phyloP scores from a whole-genome alignment of 2,113 vertebrate genomes.

The Nothobranchius kuhntae region DNA sequence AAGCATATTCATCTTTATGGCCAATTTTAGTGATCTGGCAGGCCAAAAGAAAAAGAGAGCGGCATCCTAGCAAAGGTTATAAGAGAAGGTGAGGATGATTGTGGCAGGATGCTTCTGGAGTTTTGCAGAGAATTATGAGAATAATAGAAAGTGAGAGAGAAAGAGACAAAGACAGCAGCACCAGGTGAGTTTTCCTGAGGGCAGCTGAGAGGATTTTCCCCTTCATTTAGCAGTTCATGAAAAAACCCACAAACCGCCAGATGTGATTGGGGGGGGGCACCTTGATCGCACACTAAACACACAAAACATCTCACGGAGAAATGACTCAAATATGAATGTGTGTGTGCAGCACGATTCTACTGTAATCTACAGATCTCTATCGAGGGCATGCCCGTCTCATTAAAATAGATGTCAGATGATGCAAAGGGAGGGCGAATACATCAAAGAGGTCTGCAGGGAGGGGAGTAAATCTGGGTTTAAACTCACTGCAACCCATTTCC shows the following conservation, averaged over 20 bases:
- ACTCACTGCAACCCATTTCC: constrained; percentile 16
- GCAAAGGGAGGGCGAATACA: constrained; percentile 53
- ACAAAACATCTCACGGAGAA: constrained; percentile 23
- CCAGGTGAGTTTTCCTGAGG: constrained; percentile 64
- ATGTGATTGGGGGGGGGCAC: constrained; percentile 65
- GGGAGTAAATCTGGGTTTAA: constrained; percentile 54
- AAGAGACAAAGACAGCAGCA: constrained; percentile 34
- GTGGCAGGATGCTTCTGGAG: constrained; percentile 2
- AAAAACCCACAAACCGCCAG: constrained; percentile 66
- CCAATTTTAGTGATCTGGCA: constrained; percentile 8
- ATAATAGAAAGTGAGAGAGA: constrained; percentile 23
- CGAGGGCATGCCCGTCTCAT: constrained; percentile 51
- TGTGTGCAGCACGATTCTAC: constrained; percentile 44
- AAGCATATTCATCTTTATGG: constrained; percentile 13
- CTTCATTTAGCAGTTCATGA: constrained; percentile 70
- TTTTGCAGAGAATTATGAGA: constrained; percentile 17
- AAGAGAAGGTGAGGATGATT: neutral
- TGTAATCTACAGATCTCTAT: constrained; percentile 61
- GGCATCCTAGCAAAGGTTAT: constrained; percentile 1
- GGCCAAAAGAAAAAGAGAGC: neutral
- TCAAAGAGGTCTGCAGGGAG: constrained; percentile 54
- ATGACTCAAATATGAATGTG: constrained; percentile 19
- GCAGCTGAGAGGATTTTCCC: constrained; percentile 75
- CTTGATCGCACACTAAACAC: constrained; percentile 51
- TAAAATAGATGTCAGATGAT: constrained; percentile 65